Evolutionary conservation across 2,797 vertebrate species (phyloP).

Genomic region (Pantherophis vulpinus): DNA sequence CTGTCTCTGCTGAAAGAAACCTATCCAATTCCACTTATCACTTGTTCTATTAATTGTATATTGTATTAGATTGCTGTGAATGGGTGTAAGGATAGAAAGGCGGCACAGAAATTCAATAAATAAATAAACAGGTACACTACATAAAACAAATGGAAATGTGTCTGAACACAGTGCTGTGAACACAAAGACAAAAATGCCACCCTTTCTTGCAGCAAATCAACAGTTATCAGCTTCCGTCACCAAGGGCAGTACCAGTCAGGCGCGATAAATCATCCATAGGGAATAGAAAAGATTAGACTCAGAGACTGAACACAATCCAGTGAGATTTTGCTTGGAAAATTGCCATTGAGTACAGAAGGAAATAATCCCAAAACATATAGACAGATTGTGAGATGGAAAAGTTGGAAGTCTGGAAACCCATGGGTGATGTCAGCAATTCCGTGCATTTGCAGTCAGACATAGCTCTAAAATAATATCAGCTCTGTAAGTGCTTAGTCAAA

Average conservation of each 20-base stretch:
- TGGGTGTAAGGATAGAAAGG: neutral
- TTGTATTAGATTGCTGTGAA: neutral
- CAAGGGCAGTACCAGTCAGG: slow-evolving; percentile 35
- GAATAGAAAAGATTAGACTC: slow-evolving; percentile 30
- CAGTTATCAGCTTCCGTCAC: slow-evolving; percentile 52
- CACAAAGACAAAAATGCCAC: slow-evolving; percentile 22
- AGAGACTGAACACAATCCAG: slow-evolving; percentile 40
- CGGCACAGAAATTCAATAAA: neutral
- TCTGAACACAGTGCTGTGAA: rapidly evolving
- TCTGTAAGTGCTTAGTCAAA: neutral
- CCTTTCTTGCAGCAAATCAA: slow-evolving; percentile 51
- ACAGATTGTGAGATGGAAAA: neutral
- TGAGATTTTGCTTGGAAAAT: slow-evolving; percentile 36
- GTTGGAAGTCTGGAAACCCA: neutral
- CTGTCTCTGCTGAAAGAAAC: neutral
- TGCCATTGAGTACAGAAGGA: slow-evolving; percentile 26
- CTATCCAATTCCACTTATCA: neutral
- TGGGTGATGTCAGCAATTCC: neutral
- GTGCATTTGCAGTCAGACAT: neutral
- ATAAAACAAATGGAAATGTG: neutral
- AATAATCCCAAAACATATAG: slow-evolving; percentile 22
- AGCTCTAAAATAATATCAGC: neutral
- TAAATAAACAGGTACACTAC: neutral
- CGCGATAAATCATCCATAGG: slow-evolving; percentile 19
- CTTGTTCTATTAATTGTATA: slow-evolving; percentile 5